phyloP scores from a whole-genome alignment of 2,888 invertebrate species.

The Drosophila parthenogenetica region DNA sequence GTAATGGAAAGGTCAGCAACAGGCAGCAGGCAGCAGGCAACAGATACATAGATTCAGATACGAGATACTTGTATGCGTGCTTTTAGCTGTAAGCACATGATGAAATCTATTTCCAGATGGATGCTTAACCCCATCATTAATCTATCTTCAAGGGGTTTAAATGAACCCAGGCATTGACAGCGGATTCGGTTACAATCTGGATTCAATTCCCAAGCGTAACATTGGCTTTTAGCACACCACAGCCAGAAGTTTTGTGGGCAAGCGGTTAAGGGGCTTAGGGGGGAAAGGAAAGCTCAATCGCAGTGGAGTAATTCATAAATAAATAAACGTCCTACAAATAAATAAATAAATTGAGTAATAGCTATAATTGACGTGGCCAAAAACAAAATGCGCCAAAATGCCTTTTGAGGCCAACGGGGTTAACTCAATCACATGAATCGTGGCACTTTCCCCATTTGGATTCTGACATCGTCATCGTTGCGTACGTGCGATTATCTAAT shows the following conservation, averaged over 20 bases:
- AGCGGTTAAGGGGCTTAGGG: background rate
- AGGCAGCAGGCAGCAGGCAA: slow-evolving; percentile 23
- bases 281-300: slow-evolving; percentile 28
- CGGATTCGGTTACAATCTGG: slow-evolving; percentile 11
- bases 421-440: slow-evolving; percentile 5
- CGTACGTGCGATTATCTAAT: slow-evolving; percentile 56
- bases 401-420: slow-evolving; percentile 13
- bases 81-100: slow-evolving; percentile 34
- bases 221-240: slow-evolving; percentile 47
- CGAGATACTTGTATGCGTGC: slow-evolving; percentile 25
- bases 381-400: slow-evolving; percentile 38
- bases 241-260: background rate
- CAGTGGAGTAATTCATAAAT: slow-evolving; percentile 55
- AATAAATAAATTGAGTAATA: slow-evolving; percentile 77
- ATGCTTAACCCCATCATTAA: slow-evolving; percentile 67
- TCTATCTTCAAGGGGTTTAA: slow-evolving; percentile 55
- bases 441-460: slow-evolving; percentile 17
- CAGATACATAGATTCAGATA: background rate
- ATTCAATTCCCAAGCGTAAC: slow-evolving; percentile 47
- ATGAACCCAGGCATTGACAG: slow-evolving; percentile 20
- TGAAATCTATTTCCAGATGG: slow-evolving; percentile 52
- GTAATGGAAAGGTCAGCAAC: slow-evolving; percentile 36
- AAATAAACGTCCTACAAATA: slow-evolving; percentile 57
- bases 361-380: slow-evolving; percentile 70
- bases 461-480: slow-evolving; percentile 43